Evolutionary conservation across 2,797 vertebrate genomes (phyloP).

Genomic region (Naso thynnoides): DNA sequence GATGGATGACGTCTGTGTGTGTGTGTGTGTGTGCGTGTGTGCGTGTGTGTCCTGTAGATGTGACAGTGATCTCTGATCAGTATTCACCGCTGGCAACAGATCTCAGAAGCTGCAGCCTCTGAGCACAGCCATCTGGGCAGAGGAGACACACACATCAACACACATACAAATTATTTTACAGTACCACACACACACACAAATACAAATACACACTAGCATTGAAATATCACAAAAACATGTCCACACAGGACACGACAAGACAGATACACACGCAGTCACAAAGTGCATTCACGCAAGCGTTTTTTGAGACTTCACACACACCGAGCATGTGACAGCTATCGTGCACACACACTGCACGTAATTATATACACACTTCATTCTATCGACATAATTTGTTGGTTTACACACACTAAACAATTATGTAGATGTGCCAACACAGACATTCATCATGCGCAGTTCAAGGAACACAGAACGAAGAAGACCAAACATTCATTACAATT

Average conservation of each 20-base stretch:
- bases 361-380: constrained; percentile 56
- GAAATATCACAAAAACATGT: constrained; percentile 45
- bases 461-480: constrained; percentile 40
- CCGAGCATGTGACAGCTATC: constrained; percentile 26
- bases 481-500: constrained; percentile 39
- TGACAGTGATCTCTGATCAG: constrained; percentile 84
- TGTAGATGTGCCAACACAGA: constrained; percentile 54
- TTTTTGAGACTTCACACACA: constrained; percentile 23
- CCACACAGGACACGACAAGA: constrained; percentile 39
- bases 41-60: constrained; percentile 52
- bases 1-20: constrained; percentile 56
- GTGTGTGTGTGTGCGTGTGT: constrained; percentile 30
- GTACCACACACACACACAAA: constrained; percentile 39
- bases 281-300: constrained; percentile 25
- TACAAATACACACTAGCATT: constrained; percentile 19
- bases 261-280: constrained; percentile 19
- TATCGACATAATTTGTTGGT: constrained; percentile 58
- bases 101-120: constrained; percentile 74
- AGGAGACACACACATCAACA: constrained; percentile 67
- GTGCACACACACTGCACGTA: constrained; percentile 24
- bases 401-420: constrained; percentile 55
- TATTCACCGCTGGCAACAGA: constrained; percentile 83
- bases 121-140: constrained; percentile 81
- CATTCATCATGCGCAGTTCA: constrained; percentile 63
- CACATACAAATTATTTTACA: constrained; percentile 68